Conservation (phyloP, 2,888 invertebrate species). For the Drosophila pseudotalamancana region DNA sequence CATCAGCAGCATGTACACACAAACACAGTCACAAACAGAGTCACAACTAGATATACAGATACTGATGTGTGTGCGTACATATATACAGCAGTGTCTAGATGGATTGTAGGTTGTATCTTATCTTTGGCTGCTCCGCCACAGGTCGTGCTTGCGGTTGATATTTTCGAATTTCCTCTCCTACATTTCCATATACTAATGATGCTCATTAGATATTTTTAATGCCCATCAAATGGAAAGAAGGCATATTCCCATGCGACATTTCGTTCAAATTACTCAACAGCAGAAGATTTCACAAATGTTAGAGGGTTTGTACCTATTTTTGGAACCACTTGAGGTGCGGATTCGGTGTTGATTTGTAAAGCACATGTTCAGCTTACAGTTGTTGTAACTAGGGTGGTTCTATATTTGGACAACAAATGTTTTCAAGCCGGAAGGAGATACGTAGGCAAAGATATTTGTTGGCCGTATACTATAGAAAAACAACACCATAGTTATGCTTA, state of each 20-base stretch:
- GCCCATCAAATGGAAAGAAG: conserved; percentile 41
- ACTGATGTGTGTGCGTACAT: background rate
- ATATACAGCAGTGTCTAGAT: conserved; percentile 4
- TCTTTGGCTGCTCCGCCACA: conserved; percentile 38
- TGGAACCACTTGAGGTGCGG: conserved; percentile 36
- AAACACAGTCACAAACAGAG: background rate
- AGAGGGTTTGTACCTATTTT: conserved; percentile 60
- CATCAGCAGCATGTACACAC: conserved; percentile 46
- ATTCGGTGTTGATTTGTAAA: conserved; percentile 52
- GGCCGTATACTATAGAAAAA: background rate
- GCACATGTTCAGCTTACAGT: conserved; percentile 47
- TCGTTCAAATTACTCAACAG: conserved; percentile 70
- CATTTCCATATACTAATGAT: conserved; percentile 66
- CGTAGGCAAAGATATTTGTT: background rate
- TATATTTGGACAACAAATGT: conserved; percentile 50
- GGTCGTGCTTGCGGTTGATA: conserved; percentile 48
- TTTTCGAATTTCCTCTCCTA: background rate
- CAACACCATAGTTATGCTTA: conserved; percentile 1
- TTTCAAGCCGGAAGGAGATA: conserved; percentile 1
- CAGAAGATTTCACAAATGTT: conserved; percentile 43
- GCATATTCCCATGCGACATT: conserved; percentile 55
- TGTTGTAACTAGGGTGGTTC: conserved; percentile 24
- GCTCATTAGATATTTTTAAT: conserved; percentile 75
- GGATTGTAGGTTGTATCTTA: conserved; percentile 32
- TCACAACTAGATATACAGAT: background rate